A percentile compares a stretch with the other conserved stretches of the same genome.
Conservation (phyloP, 1,140 invertebrate species). For the Calycopis cecrops region DNA sequence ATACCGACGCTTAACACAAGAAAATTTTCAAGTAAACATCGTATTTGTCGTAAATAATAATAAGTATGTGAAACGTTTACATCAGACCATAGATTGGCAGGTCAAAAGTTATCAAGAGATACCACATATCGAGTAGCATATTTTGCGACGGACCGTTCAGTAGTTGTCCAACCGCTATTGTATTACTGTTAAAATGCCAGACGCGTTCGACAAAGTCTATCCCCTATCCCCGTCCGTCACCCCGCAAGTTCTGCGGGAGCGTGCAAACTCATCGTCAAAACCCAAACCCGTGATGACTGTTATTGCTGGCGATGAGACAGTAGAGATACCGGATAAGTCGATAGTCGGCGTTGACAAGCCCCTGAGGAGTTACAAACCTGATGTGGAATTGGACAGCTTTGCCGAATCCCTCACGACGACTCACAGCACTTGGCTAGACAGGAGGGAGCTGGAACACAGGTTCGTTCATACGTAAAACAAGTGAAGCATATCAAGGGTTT, state of each 20-base stretch:
- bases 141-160: constrained; percentile 19
- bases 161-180: constrained; percentile 15
- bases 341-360: constrained; percentile 50
- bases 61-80: constrained; percentile 32
- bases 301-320: constrained; percentile 45
- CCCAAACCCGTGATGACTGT: constrained; percentile 54
- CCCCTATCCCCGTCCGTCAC: constrained; percentile 66
- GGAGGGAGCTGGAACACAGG: constrained; percentile 78
- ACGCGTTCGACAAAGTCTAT: constrained; percentile 71
- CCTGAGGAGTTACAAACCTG: constrained; percentile 67
- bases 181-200: constrained; percentile 44
- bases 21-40: background rate
- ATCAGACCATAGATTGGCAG: constrained; percentile 32
- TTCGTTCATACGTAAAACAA: constrained; percentile 33
- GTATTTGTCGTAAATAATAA: constrained; percentile 8
- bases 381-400: constrained; percentile 76
- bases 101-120: constrained; percentile 3
- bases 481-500: background rate
- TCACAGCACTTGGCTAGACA: constrained; percentile 74
- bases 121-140: constrained; percentile 10
- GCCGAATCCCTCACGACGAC: constrained; percentile 71
- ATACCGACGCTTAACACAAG: constrained; percentile 1
- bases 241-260: constrained; percentile 70
- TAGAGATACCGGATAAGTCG: constrained; percentile 66
- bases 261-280: constrained; percentile 72